Evolutionary conservation across 2,113 vertebrate genomes (phyloP).

Genomic region (Cryptomyrus ogoouensis): DNA sequence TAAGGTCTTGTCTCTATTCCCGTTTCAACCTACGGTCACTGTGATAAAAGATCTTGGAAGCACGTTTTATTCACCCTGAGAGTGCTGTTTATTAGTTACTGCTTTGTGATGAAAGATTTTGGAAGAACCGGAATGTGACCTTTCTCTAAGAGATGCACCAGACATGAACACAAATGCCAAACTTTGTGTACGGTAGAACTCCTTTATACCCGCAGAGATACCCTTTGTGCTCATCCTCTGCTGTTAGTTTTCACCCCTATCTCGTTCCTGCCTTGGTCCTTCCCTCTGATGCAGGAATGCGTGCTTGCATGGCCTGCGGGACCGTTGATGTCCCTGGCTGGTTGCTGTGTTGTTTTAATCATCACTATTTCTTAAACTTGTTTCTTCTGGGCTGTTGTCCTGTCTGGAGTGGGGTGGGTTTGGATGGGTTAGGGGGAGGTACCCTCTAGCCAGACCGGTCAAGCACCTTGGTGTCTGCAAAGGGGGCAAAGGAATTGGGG

Average conservation of each 20-base stretch:
- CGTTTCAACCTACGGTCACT: not conserved
- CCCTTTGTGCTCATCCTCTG: not conserved
- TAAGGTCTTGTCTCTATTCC: not conserved
- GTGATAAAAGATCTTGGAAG: not conserved
- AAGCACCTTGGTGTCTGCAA: constrained; percentile 56
- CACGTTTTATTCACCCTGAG: not conserved
- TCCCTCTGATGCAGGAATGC: constrained; percentile 6
- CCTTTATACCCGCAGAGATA: not conserved
- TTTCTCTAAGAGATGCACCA: not conserved
- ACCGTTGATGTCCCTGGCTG: not conserved
- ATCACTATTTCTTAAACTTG: constrained; percentile 6
- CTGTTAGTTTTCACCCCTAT: not conserved
- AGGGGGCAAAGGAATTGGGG: constrained; percentile 1
- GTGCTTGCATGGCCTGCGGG: not conserved
- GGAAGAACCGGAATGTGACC: not conserved
- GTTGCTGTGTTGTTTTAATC: not conserved
- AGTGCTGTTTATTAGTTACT: not conserved
- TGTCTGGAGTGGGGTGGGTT: constrained; percentile 39
- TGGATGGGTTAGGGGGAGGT: not conserved
- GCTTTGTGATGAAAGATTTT: not conserved
- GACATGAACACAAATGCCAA: not conserved
- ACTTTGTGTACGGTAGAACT: not conserved
- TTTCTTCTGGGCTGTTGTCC: constrained; percentile 38
- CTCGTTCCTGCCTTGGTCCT: not conserved
- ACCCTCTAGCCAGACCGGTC: constrained; percentile 65